phyloP scores from a whole-genome alignment of 2,797 vertebrate species.

The Iguana delicatissima region DNA sequence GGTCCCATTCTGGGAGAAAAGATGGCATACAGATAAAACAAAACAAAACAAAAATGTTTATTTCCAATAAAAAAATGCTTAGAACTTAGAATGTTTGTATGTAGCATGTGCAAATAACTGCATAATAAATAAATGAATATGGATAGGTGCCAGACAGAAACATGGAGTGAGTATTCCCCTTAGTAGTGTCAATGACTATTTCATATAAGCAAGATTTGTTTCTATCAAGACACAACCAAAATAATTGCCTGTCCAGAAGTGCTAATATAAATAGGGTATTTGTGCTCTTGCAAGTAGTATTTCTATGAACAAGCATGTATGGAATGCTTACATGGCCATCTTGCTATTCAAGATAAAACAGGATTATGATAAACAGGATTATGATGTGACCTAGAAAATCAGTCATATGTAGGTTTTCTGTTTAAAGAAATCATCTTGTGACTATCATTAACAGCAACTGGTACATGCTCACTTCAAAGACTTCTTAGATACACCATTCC shows the following conservation, averaged over 20 bases:
- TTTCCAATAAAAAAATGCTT: not conserved
- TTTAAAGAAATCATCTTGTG: not conserved
- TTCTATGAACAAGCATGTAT: not conserved
- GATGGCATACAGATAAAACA: too few species aligned
- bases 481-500: not conserved
- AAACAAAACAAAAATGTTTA: not conserved
- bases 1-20: too few species aligned
- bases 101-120: not conserved
- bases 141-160: not conserved
- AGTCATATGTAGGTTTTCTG: not conserved
- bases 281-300: not conserved
- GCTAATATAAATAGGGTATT: not conserved
- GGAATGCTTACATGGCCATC: not conserved
- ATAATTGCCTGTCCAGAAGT: not conserved
- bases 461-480: not conserved
- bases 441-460: not conserved
- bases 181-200: not conserved
- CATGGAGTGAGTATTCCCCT: not conserved
- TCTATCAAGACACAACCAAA: not conserved
- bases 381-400: not conserved
- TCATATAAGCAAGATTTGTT: not conserved
- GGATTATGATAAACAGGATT: not conserved
- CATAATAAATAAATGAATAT: not conserved
- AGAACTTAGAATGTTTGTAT: not conserved
- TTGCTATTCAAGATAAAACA: not conserved